A percentile compares a stretch with the other conserved stretches of the same genome.
Conservation (phyloP, 2,888 invertebrate genomes). For the Aphidoletes aphidimyza region DNA sequence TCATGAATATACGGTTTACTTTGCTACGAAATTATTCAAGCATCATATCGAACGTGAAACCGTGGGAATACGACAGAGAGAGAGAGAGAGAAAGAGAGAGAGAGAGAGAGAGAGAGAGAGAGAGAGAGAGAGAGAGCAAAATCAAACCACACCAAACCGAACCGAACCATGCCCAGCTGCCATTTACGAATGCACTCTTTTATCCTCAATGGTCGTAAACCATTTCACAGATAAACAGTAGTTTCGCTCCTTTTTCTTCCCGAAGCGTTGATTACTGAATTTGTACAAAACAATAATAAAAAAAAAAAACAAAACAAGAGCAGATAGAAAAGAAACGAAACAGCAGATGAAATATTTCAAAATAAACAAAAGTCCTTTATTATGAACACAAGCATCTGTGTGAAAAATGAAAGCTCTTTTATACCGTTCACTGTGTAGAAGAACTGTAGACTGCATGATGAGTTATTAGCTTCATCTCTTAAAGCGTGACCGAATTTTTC, state of each 20-base stretch:
- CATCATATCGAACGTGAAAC: too few relatives aligned
- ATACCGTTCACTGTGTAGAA: not conserved
- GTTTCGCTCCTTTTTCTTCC: not conserved
- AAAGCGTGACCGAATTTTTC: not conserved
- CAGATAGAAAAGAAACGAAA: not conserved
- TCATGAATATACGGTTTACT: not conserved
- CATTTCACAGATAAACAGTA: not conserved
- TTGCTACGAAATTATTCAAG: not conserved
- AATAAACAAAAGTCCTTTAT: constrained; percentile 29
- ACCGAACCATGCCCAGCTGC: too few relatives aligned
- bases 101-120: too few relatives aligned
- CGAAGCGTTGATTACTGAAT: constrained; percentile 12
- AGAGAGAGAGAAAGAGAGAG: not conserved
- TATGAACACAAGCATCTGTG: constrained; percentile 28
- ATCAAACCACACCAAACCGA: too few relatives aligned
- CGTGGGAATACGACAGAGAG: not conserved
- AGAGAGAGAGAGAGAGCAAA: too few relatives aligned
- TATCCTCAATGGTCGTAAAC: too few relatives aligned
- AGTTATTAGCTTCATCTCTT: not conserved
- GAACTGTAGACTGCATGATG: not conserved
- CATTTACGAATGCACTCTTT: too few relatives aligned
- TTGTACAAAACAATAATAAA: not conserved
- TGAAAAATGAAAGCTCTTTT: not conserved
- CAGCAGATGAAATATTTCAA: constrained; percentile 9
- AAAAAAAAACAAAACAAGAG: not conserved